Conservation (phyloP, 2,888 invertebrate species). For the Dicranocentrus wangi region DNA sequence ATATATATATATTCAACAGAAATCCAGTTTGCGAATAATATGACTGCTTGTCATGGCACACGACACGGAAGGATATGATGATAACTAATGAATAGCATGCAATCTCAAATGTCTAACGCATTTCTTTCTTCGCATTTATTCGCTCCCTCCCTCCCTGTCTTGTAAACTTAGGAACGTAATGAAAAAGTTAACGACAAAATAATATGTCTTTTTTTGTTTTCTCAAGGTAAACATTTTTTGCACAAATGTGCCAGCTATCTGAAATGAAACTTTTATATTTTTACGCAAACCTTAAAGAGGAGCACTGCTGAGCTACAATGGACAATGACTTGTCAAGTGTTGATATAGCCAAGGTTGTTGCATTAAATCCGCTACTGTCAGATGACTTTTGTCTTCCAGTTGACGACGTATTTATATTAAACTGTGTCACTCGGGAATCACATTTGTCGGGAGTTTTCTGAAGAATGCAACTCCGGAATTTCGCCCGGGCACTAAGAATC, state of each 20-base stretch:
- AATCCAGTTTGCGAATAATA: constrained; percentile 4
- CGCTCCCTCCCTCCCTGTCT: neutral
- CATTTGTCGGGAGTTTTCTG: constrained; percentile 69
- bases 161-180: neutral
- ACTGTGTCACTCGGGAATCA: constrained; percentile 51
- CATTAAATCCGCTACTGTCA: constrained; percentile 52
- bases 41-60: constrained; percentile 35
- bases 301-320: constrained; percentile 70
- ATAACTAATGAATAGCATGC: constrained; percentile 6
- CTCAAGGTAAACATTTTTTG: constrained; percentile 29
- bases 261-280: constrained; percentile 2
- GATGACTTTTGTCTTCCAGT: constrained; percentile 32
- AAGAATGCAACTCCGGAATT: constrained; percentile 70
- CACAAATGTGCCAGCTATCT: neutral
- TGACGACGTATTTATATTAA: constrained; percentile 8
- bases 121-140: neutral
- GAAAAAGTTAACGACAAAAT: constrained; percentile 24
- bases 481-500: constrained; percentile 69
- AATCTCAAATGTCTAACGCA: constrained; percentile 1
- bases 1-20: constrained; percentile 9
- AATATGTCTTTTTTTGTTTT: constrained; percentile 3
- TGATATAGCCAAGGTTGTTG: constrained; percentile 70
- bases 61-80: constrained; percentile 4
- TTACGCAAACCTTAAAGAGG: constrained; percentile 60
- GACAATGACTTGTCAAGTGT: constrained; percentile 71